These are phyloP conservation scores for Shinisaurus crocodilurus DNA, from an alignment of 2,113 vertebrate species.

Conservation along the genomic window DNA sequence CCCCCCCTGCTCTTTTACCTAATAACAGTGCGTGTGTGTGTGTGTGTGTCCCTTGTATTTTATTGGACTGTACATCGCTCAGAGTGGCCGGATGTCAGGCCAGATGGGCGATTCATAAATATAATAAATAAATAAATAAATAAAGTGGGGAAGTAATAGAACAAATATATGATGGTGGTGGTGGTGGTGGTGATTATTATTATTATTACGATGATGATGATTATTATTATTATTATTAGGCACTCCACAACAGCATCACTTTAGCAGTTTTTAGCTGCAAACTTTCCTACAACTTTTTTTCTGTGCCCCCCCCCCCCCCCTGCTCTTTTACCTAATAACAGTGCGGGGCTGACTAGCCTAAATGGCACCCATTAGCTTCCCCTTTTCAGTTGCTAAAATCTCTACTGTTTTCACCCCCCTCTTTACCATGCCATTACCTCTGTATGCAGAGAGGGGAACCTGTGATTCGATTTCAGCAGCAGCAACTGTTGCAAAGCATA, in stretches of 20 bases:
- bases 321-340: slow-evolving; percentile 10
- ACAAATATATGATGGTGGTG: no score
- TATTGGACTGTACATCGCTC: no score
- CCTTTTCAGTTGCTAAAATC: slow-evolving; percentile 8
- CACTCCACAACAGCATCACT: background rate
- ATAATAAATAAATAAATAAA: no score
- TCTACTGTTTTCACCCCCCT: background rate
- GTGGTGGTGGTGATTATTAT: no score
- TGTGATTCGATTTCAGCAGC: background rate
- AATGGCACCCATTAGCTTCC: background rate
- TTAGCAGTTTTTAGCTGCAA: background rate
- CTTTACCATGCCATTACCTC: background rate
- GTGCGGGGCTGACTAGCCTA: background rate
- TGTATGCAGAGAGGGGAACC: background rate
- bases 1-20: background rate
- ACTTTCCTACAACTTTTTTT: background rate
- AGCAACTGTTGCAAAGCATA: no score
- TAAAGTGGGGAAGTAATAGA: no score
- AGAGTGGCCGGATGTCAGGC: no score
- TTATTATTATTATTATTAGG: no score
- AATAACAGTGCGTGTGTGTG: no score
- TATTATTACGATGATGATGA: no score
- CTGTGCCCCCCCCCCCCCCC: background rate
- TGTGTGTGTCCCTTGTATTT: no score
- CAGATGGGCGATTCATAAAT: no score